Percentiles rank a stretch among this genome's conserved stretches.
phyloP scores from a whole-genome alignment of 2,113 vertebrate species.

The Paraplagusia blochii region DNA sequence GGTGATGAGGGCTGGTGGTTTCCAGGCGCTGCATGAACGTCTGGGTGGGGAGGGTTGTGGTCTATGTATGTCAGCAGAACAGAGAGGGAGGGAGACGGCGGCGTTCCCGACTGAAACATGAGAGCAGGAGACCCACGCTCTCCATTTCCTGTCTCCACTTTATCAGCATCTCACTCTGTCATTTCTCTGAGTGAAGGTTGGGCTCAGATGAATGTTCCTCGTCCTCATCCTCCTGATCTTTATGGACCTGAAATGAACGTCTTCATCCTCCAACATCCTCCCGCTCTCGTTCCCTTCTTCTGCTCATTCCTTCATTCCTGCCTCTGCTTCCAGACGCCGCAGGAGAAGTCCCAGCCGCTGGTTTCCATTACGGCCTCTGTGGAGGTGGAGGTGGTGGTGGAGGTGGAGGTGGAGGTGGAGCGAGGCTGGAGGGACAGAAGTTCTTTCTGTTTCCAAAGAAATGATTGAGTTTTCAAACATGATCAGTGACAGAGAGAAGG shows the following conservation, averaged over 20 bases:
- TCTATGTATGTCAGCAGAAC: conserved; percentile 67
- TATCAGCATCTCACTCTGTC: conserved; percentile 73
- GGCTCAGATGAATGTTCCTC: conserved; percentile 77
- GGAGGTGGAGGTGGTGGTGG: conserved; percentile 59
- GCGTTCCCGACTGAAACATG: conserved; percentile 62
- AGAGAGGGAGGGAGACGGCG: conserved; percentile 31
- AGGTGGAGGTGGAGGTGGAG: conserved; percentile 62
- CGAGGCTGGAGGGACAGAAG: conserved; percentile 66
- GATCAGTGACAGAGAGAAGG: too few relatives aligned
- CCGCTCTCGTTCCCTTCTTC: background rate
- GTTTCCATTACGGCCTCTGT: conserved; percentile 73
- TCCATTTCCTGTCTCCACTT: conserved; percentile 75
- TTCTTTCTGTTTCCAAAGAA: conserved; percentile 53
- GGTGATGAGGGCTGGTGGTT: conserved; percentile 40
- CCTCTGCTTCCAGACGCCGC: conserved; percentile 68
- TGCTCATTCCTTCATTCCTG: conserved; percentile 38
- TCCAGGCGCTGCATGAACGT: conserved; percentile 57
- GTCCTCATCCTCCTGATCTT: conserved; percentile 71
- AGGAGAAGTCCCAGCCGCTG: conserved; percentile 72
- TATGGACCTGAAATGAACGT: conserved; percentile 74
- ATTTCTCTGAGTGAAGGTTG: conserved; percentile 67
- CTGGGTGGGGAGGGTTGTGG: conserved; percentile 58
- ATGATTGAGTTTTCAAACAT: too few relatives aligned
- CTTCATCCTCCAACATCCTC: conserved; percentile 41
- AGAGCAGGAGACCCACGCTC: conserved; percentile 64